Percentiles rank a stretch among this genome's conserved stretches.
These are phyloP conservation scores for Scytalopus superciliaris DNA, from an alignment of 2,113 vertebrate genomes.

Conservation along the genomic window DNA sequence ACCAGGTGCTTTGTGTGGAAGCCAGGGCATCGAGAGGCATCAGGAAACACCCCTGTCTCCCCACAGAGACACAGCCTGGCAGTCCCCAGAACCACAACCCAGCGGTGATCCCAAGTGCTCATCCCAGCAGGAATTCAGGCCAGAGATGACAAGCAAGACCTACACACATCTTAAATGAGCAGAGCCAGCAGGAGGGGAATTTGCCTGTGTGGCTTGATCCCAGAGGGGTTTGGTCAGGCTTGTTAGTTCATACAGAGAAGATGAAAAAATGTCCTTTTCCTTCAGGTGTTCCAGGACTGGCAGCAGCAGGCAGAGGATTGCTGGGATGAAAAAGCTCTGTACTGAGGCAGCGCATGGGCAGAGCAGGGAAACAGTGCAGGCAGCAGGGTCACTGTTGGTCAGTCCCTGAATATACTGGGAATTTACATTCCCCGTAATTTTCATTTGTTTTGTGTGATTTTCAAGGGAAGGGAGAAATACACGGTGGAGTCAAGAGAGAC, in stretches of 20 bases:
- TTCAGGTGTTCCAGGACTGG: neutral
- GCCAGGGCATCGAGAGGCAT: neutral
- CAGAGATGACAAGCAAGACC: neutral
- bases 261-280: neutral
- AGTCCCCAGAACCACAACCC: neutral
- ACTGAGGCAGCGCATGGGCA: neutral
- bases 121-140: neutral
- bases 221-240: neutral
- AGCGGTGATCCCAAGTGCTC: neutral
- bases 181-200: neutral
- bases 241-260: neutral
- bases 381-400: neutral
- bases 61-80: neutral
- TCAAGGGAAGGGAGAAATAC: neutral
- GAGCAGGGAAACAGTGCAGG: neutral
- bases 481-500: neutral
- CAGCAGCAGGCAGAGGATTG: neutral
- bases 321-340: neutral
- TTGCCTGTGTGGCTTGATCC: neutral
- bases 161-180: neutral
- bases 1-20: neutral
- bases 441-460: slow-evolving; percentile 12
- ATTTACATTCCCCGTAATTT: neutral
- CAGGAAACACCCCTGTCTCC: neutral
- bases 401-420: neutral